Evolutionary conservation across 2,888 invertebrate species (phyloP).

Genomic region (Linyphia triangularis): DNA sequence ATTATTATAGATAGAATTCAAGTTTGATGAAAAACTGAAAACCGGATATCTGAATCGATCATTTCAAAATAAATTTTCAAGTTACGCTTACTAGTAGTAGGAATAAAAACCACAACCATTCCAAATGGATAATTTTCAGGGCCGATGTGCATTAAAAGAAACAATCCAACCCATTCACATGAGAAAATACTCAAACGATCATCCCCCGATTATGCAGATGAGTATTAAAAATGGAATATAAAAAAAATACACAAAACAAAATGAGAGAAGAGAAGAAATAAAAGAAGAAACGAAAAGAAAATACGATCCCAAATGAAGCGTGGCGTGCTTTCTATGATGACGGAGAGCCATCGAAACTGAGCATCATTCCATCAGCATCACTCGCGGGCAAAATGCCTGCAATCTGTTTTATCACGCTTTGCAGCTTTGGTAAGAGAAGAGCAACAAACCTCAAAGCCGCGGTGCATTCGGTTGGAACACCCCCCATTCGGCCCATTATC

Average conservation of each 20-base stretch:
- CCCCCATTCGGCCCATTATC: conserved; percentile 14
- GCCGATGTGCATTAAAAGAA: not conserved
- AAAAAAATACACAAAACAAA: not conserved
- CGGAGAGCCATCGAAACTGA: not conserved
- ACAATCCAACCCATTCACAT: not conserved
- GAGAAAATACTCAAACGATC: not conserved
- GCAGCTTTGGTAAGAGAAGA: conserved; percentile 55
- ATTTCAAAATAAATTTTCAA: too few species aligned
- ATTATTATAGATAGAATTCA: too few species aligned
- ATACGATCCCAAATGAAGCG: not conserved
- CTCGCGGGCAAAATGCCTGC: conserved; percentile 43
- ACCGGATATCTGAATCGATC: too few species aligned
- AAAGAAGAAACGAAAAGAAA: not conserved
- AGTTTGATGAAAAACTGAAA: too few species aligned
- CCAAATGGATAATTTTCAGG: not conserved
- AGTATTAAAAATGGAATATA: too few species aligned
- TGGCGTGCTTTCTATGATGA: too few species aligned
- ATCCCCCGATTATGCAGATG: conserved; percentile 3
- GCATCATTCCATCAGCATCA: conserved; percentile 21
- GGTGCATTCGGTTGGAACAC: conserved; percentile 36
- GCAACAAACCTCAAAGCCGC: conserved; percentile 53
- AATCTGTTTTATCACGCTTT: conserved; percentile 37
- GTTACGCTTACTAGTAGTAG: too few species aligned
- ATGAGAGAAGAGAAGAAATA: not conserved
- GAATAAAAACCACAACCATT: not conserved